Evolutionary conservation across 2,113 vertebrate genomes (phyloP), one percentile per base, ranked within the genome.

Genomic region (Psophia crepitans): DNA sequence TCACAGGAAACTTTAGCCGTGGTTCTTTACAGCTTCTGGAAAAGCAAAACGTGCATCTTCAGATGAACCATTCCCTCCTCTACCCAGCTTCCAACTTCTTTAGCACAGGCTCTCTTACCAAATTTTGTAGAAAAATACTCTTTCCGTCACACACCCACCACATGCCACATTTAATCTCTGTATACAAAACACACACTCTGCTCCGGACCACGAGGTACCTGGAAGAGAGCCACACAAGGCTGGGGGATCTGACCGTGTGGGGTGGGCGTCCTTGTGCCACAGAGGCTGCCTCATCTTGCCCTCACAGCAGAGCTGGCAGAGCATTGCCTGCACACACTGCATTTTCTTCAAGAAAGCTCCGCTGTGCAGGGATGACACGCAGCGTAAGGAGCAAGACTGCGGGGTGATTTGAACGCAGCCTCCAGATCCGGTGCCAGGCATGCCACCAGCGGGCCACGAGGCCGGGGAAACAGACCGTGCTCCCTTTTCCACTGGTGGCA

Each of bases 311-410:
- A 33, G 15, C 35, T 49, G 24, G 57, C 26, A 57, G 37, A 81
- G 41, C 53, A 43, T 63, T 4, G 8, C 56, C 56, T 74, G 48
- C 35, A 39, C 17, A 48, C 20, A 1, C 41, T 7, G 6, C 0
- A 0, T 58, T 60, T 77, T 20, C 75, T 56, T 70, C 8, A 3
- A 23, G 35, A 77, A 57, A 39, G 37, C 63, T 63, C 73, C 28
- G 13, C n/a, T 16, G 4, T 41, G 63, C 68, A 21, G 0, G 0
- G 14, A 33, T 21, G 19, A 44, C 23, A 39, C 16, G 11, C 41
- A 23, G 15, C 0, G 1, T 35, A 12, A 51, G 22, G 56, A 88
- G 30, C 33, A 60, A 51, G 30, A 18, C 56, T 30, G 9, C 0
- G 0, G 33, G 10, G 8, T 16, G 39, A 13, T 65, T 35, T 58